These are phyloP conservation scores for Atta texana DNA, from an alignment of 1,140 invertebrate genomes.

Conservation along the genomic window DNA sequence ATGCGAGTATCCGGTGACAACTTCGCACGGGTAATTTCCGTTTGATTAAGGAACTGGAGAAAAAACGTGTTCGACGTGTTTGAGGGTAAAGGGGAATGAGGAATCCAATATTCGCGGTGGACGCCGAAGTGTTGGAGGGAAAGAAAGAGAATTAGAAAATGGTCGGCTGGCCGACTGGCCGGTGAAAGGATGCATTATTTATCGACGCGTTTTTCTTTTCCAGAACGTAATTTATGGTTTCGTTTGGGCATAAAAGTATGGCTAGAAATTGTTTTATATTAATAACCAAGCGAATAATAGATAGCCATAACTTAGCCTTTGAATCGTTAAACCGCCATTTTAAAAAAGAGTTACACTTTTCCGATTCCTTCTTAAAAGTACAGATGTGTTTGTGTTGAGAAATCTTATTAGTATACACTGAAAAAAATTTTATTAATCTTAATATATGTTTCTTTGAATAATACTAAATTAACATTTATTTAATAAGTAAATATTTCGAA, in stretches of 20 bases:
- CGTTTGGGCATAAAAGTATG: constrained; percentile 49
- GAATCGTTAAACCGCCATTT: background rate
- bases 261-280: constrained; percentile 55
- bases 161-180: constrained; percentile 44
- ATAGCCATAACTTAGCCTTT: background rate
- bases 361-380: background rate
- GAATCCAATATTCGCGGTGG: constrained; percentile 77
- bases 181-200: constrained; percentile 65
- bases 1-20: constrained; percentile 73
- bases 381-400: background rate
- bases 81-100: constrained; percentile 59
- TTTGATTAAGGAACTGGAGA: constrained; percentile 78
- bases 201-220: constrained; percentile 56
- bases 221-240: constrained; percentile 38
- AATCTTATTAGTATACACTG: background rate
- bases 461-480: too few species aligned
- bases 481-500: too few species aligned
- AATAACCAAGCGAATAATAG: constrained; percentile 30
- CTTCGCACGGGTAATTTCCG: constrained; percentile 84
- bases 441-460: too few species aligned
- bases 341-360: background rate
- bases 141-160: constrained; percentile 48
- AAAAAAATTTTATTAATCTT: too few species aligned
- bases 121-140: constrained; percentile 28
- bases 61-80: constrained; percentile 50